Conservation (phyloP, 2,797 vertebrate species). For the Melopsittacus undulatus region DNA sequence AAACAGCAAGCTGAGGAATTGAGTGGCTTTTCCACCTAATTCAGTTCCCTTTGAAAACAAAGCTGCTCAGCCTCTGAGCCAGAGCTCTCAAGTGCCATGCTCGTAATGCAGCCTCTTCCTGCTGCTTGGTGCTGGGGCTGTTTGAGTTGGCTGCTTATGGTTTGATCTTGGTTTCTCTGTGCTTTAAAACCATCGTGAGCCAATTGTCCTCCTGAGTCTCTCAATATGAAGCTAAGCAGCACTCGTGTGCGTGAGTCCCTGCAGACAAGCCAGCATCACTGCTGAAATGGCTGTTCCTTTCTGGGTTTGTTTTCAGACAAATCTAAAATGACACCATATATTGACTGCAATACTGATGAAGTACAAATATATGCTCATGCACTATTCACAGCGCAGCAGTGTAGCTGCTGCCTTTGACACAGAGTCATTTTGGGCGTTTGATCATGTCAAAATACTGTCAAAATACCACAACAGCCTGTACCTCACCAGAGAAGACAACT, state of each 20-base stretch:
- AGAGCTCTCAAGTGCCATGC: accelerated
- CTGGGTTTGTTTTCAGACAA: neutral
- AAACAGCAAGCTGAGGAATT: neutral
- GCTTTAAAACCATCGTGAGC: neutral
- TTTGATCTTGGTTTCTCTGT: accelerated
- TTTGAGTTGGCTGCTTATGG: neutral
- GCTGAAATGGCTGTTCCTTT: neutral
- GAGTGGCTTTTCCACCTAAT: neutral
- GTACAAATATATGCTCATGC: accelerated
- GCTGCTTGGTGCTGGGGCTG: neutral
- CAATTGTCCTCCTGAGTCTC: neutral
- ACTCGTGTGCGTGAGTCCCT: accelerated
- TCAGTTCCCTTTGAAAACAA: neutral
- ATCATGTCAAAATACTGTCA: neutral
- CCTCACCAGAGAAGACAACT: neutral
- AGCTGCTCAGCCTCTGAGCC: neutral
- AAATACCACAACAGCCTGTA: neutral
- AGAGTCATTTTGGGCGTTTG: neutral
- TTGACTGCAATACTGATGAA: neutral
- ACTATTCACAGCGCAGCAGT: neutral
- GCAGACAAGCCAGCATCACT: accelerated
- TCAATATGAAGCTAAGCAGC: accelerated
- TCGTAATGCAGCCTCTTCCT: accelerated
- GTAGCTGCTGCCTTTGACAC: neutral
- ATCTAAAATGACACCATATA: accelerated